Evolutionary conservation across 2,113 vertebrate species (phyloP), one percentile per base, ranked within the genome.

Genomic region (Myiozetetes cayanensis): DNA sequence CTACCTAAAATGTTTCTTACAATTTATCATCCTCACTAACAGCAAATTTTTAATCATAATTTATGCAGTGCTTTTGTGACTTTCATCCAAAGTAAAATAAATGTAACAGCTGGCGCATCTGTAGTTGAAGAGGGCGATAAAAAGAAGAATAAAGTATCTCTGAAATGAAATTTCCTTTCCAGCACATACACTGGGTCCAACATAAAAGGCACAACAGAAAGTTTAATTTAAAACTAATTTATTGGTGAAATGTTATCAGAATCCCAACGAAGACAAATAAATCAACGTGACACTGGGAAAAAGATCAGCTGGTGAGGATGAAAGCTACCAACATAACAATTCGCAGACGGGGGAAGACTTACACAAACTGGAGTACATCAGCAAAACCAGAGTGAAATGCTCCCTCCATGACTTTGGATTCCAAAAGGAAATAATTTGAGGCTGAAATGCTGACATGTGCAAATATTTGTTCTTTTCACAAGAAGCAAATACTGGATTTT

Each of bases 201-300:
- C 87, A 95, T 92, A 82, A 94, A 96, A 96, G 75, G 30, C 28
- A 49, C 8, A 86, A 73, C 28, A 44, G 71, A 92, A 84, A 78
- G 86, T 93, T 95, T 95, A 86, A 96, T 94, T 94, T 93, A 91
- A 78, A 96, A 91, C 31, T 91, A 88, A 94, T 96, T 94, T 96
- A 94, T 96, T 94, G 74, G 91, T 62, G 91, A 96, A 92, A 81
- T 66, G 66, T 90, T 96, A 94, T 96, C 93, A 87, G 72, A 94
- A 93, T 90, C 63, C 49, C 47, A 94, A 27, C 0, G 9, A 92
- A 94, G 91, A 88, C 68, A 87, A 87, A 97, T 96, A 95, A 96
- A 94, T 96, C 91, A 82, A 63, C 23, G 8, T 85, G 87, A 94
- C 71, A 66, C 61, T 66, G 30, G 41, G 85, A 96, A 90, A 95